A percentile compares a stretch with the other conserved stretches of the same genome.
These are phyloP conservation scores for Euplexia lucipara DNA, from an alignment of 2,888 invertebrate species.

Conservation along the genomic window DNA sequence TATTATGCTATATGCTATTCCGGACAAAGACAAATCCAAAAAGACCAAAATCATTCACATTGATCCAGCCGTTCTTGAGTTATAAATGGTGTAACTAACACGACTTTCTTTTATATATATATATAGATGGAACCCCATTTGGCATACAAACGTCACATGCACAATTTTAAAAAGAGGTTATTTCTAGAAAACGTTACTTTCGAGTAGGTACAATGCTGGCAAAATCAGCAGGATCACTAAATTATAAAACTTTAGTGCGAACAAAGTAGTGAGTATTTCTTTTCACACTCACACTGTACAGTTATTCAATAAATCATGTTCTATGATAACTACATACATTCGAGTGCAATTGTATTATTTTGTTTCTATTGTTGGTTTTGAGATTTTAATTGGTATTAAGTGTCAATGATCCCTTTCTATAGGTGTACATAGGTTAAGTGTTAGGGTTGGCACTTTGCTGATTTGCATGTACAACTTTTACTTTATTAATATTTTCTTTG, in stretches of 20 bases:
- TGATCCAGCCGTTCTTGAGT: no score
- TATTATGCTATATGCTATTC: no score
- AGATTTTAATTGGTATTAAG: conserved; percentile 72
- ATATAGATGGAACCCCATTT: no score
- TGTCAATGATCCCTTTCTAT: conserved; percentile 68
- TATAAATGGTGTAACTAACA: no score
- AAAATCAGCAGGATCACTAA: conserved; percentile 2
- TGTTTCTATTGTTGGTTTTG: conserved; percentile 65
- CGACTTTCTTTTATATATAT: no score
- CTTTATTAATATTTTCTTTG: no score
- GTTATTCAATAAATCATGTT: conserved; percentile 59
- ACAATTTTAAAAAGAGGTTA: no score
- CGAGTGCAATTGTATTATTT: conserved; percentile 56
- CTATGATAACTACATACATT: conserved; percentile 49
- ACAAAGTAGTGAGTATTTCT: conserved; percentile 11
- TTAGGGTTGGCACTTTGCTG: conserved; percentile 49
- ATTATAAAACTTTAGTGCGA: conserved; percentile 10
- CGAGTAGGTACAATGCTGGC: no score
- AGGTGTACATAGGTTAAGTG: conserved; percentile 15
- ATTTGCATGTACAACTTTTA: background rate
- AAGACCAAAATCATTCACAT: no score
- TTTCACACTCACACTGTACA: conserved; percentile 37
- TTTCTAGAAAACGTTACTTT: no score
- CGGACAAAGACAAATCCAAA: no score
- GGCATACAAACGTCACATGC: no score